These are phyloP conservation scores for Halocaridina rubra DNA, from an alignment of 2,888 invertebrate species.

Conservation along the genomic window DNA sequence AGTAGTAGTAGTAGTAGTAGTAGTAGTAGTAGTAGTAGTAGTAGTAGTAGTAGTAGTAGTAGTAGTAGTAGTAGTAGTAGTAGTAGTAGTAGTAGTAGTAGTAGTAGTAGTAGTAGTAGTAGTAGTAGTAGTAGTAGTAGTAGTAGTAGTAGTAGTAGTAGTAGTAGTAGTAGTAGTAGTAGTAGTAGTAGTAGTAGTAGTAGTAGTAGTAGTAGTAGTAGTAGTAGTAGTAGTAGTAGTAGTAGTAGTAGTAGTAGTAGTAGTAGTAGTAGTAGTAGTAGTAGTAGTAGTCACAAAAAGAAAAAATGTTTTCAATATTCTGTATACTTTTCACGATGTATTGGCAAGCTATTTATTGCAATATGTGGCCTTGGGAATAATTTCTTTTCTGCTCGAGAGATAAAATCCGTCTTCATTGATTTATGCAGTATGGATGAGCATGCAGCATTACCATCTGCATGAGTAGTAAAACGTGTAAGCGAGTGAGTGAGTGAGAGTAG, in stretches of 20 bases:
- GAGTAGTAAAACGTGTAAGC: no score
- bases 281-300: no score
- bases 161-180: not conserved
- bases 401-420: no score
- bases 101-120: not conserved
- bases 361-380: no score
- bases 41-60: conserved; percentile 4
- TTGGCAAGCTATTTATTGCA: no score
- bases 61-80: not conserved
- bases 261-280: no score
- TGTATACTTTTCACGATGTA: no score
- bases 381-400: no score
- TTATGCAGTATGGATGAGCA: no score
- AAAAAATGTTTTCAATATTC: no score
- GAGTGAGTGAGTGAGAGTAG: no score
- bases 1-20: conserved; percentile 9
- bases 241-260: not conserved
- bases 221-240: not conserved
- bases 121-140: not conserved
- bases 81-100: conserved; percentile 12
- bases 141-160: not conserved
- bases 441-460: no score
- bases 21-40: conserved; percentile 4
- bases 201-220: not conserved
- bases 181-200: not conserved